Evolutionary conservation across 2,797 vertebrate species (phyloP).

Genomic region (Carcharodon carcharias): DNA sequence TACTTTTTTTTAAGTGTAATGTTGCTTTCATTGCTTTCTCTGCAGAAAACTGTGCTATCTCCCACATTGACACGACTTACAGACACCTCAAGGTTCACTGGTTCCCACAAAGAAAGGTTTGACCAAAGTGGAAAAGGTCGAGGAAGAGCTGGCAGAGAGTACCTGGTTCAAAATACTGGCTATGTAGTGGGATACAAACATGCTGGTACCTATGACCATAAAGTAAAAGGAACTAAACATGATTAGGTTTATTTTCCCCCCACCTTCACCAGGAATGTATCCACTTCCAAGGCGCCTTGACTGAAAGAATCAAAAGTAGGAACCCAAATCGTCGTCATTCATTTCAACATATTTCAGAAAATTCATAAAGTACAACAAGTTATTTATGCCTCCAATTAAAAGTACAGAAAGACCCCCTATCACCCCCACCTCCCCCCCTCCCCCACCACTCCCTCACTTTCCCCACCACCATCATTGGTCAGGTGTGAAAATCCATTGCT

Average conservation of each 20-base stretch:
- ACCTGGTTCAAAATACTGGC: slow-evolving; percentile 81
- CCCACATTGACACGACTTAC: slow-evolving; percentile 79
- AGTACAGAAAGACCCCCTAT: background rate
- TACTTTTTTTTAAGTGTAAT: background rate
- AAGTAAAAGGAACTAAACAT: slow-evolving; percentile 66
- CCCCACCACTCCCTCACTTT: background rate
- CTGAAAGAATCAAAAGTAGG: background rate
- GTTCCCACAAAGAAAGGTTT: slow-evolving; percentile 93
- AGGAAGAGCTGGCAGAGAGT: slow-evolving; percentile 86
- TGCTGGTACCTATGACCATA: slow-evolving; percentile 84
- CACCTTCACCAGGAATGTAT: background rate
- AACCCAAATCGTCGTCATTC: background rate
- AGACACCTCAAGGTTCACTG: slow-evolving; percentile 87
- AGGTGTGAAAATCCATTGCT: background rate
- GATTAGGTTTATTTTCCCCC: background rate
- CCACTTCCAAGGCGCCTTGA: background rate
- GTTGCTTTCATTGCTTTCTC: background rate
- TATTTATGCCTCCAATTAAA: background rate
- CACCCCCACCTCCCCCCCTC: no score
- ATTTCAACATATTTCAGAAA: background rate
- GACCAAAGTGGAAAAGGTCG: slow-evolving; percentile 81
- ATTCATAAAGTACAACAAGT: background rate
- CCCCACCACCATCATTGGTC: background rate
- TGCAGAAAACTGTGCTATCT: slow-evolving; percentile 73
- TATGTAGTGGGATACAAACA: slow-evolving; percentile 94